phyloP scores from a whole-genome alignment of 2,113 vertebrate species.

The Ardeotis arabs region DNA sequence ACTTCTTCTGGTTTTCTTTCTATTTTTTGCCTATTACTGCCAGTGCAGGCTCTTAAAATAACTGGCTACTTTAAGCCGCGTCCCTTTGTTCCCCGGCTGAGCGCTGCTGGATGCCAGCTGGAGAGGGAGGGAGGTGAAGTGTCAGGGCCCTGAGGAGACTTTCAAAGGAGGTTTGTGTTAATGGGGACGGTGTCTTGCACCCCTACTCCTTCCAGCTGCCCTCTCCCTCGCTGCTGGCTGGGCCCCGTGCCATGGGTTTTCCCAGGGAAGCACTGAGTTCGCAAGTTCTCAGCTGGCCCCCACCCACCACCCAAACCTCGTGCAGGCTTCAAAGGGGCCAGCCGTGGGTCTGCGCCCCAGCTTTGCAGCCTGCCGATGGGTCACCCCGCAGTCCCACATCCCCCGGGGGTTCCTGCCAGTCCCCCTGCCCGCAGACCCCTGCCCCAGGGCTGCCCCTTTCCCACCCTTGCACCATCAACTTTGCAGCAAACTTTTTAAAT shows the following conservation, averaged over 20 bases:
- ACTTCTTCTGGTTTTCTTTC: slow-evolving; percentile 44
- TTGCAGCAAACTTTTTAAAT: background rate
- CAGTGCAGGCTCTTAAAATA: slow-evolving; percentile 55
- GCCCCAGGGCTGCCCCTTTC: background rate
- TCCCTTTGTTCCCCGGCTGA: slow-evolving; percentile 16
- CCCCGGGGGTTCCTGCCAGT: background rate
- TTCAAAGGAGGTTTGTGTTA: background rate
- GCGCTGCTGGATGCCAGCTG: background rate
- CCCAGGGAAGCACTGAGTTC: background rate
- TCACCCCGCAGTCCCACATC: fast-evolving
- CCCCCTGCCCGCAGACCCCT: background rate
- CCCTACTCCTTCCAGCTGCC: fast-evolving
- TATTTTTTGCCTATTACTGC: slow-evolving; percentile 36
- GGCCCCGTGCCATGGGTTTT: background rate
- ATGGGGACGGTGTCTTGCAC: background rate
- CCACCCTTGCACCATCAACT: fast-evolving
- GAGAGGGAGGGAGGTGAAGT: slow-evolving; percentile 8
- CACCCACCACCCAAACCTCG: background rate
- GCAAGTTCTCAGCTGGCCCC: background rate
- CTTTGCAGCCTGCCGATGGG: background rate
- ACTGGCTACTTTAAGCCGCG: slow-evolving; percentile 6
- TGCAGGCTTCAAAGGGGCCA: background rate
- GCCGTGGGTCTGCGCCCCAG: fast-evolving
- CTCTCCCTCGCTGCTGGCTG: background rate
- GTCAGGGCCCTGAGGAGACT: background rate